Evolutionary conservation across 2,113 vertebrate species (phyloP), one percentile per base, ranked within the genome.

Genomic region (Paradisaea rubra): DNA sequence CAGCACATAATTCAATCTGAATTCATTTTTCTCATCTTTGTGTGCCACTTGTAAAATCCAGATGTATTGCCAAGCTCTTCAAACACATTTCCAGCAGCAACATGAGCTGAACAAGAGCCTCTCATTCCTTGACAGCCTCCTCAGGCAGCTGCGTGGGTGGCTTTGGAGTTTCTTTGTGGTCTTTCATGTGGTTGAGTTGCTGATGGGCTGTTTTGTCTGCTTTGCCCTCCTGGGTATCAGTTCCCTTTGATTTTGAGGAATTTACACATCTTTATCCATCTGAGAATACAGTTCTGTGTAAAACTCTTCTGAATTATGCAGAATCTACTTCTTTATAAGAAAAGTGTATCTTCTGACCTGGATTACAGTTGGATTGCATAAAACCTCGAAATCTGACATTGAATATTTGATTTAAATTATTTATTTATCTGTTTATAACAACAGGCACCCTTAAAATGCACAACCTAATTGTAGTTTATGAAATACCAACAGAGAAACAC

Each of bases 161-260:
- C 88, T 97, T 91, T 65, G 73, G 94, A 76, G 71, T 84, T 91
- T 88, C 65, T 81, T 78, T 81, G 86, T 93, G 88, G 50, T 91
- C 96, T 97, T 98, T 98, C 93, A 96, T 98, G 97, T 98, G 96
- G 88, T 25, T 97, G 89, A 87, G 83, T 94, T 96, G 96, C 89
- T 96, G 94, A 96, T 96, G 88, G 92, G 80, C 91, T 97, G 81
- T 97, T 97, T 95, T 94, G 93, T 94, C 91, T 92, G 92, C 94
- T 95, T 95, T 91, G 66, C 91, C 91, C 89, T 86, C 83, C 78
- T 70, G 89, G 92, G 94, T 86, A 98, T 96, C 96, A 93, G 79
- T 84, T 94, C 53, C 37, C 84, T 96, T 94, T 93, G 95, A 96
- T 96, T 96, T 91, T 95, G 94, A 96, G 73, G 78, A 93, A 96